A percentile compares a stretch with the other conserved stretches of the same genome.
phyloP scores from a whole-genome alignment of 2,888 invertebrate genomes.

The Anaspis maculata region DNA sequence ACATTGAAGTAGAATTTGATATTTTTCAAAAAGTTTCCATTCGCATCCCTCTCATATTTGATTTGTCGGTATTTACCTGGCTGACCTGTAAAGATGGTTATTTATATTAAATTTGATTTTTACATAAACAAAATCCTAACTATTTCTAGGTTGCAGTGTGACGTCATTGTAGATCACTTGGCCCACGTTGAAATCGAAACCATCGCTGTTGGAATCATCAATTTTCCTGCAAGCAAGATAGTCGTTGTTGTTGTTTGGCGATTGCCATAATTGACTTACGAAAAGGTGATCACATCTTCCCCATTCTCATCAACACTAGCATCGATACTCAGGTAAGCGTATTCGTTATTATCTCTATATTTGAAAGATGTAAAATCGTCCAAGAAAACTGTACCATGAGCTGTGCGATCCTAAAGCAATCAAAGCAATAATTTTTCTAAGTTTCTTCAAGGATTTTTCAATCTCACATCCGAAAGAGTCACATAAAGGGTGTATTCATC shows the following conservation, averaged over 20 bases:
- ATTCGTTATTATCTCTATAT: conserved; percentile 3
- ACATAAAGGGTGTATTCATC: conserved; percentile 25
- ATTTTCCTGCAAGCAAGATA: neutral
- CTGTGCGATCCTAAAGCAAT: conserved; percentile 1
- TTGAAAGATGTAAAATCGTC: conserved; percentile 3
- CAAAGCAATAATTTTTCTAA: neutral
- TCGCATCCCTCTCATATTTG: neutral
- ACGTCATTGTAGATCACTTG: neutral
- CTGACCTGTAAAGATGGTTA: too few species aligned
- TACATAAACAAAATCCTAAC: too few species aligned
- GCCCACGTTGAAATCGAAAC: conserved; percentile 1
- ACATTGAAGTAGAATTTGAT: conserved; percentile 3
- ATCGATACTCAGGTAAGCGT: conserved; percentile 5
- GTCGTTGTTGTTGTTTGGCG: neutral
- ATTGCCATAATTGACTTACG: neutral
- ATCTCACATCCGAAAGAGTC: conserved; percentile 7
- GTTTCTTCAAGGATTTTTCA: neutral
- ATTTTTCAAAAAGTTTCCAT: conserved; percentile 3
- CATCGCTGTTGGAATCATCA: neutral
- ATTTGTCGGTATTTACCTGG: conserved; percentile 2
- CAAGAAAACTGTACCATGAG: conserved; percentile 6
- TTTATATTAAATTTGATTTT: too few species aligned
- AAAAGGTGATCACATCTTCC: neutral
- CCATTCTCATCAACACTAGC: neutral
- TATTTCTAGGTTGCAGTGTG: conserved; percentile 1